These are phyloP conservation scores for Gryllus longicercus DNA, from an alignment of 2,888 invertebrate genomes.

Conservation along the genomic window DNA sequence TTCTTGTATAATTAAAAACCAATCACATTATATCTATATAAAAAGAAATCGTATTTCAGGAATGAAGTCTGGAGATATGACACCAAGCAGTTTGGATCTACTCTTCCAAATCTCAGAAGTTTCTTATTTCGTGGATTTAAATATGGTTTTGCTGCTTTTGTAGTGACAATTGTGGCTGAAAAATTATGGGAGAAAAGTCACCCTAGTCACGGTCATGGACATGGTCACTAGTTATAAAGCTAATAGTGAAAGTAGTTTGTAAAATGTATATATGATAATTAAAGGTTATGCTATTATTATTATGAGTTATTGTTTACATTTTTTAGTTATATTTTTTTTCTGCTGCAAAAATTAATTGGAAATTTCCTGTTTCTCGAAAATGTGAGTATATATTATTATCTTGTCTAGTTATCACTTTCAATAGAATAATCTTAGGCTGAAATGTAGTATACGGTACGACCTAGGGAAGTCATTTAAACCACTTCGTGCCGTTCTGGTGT, in stretches of 20 bases:
- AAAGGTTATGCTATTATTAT: not conserved
- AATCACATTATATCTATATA: not conserved
- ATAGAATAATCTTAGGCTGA: too few species aligned
- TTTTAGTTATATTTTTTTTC: too few species aligned
- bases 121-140: conserved; percentile 63
- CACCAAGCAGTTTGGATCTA: conserved; percentile 57
- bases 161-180: conserved; percentile 42
- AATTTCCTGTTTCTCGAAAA: too few species aligned
- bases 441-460: too few species aligned
- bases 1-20: not conserved
- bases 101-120: conserved; percentile 46
- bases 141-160: conserved; percentile 51
- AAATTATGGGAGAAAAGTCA: conserved; percentile 42
- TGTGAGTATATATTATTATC: too few species aligned
- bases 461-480: too few species aligned
- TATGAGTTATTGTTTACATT: not conserved
- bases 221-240: conserved; percentile 44
- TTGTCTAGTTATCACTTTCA: too few species aligned
- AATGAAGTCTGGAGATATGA: conserved; percentile 83
- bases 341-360: too few species aligned
- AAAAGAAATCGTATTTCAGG: conserved; percentile 46
- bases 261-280: not conserved
- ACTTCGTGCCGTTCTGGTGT: too few species aligned
- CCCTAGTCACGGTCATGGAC: conserved; percentile 50
- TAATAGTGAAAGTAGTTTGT: not conserved